Evolutionary conservation across 2,797 vertebrate genomes (phyloP), one percentile per base, ranked within the genome.

Genomic region (Odontamblyopus rebecca): DNA sequence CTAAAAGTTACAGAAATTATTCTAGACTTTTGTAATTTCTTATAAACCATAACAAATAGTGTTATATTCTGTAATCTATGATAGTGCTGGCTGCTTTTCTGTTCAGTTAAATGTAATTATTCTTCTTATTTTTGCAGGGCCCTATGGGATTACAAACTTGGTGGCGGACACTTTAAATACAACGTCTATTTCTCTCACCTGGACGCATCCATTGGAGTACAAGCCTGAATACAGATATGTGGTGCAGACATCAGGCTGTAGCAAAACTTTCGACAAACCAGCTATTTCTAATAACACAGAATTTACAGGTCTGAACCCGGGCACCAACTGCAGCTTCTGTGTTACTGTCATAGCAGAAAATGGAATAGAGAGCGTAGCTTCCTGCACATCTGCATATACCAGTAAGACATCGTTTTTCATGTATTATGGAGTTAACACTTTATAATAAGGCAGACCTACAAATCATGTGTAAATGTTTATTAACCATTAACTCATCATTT

Each of bases 261-360:
- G 0, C 16, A 9, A 6, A 26, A 15, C 6, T 53, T 8, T 29
- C 60, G 88, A 77, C 48, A 0, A 2, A 16, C 82, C 44, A 0
- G 0, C 54, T 2, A 0, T 0, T 9, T 12, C 0, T 0, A 2
- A 82, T 12, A 0, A 0, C 0, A 3, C 44, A 1, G 6, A 3
- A n/a, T 70, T 93, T 26, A 69, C 76, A 16, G 54, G 6, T 18
- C 91, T 93, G 66, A 54, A 0, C 9, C 81, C 89, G 0, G 92
- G 92, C 61, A 88, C 86, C 62, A 61, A 75, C 3, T 92, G 81
- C 78, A 73, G 13, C 12, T 88, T 93, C 79, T 91, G 85, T 62
- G 83, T 91, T 50, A 76, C 38, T 35, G 87, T 88, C 50, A 57
- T 11, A 60, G 82, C 80, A 7, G 63, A 12, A 0, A 18, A 87